A percentile compares a stretch with the other conserved stretches of the same genome.
These are phyloP conservation scores for Pseudomyrmex flavicornis DNA, from an alignment of 1,140 invertebrate genomes.

Conservation along the genomic window DNA sequence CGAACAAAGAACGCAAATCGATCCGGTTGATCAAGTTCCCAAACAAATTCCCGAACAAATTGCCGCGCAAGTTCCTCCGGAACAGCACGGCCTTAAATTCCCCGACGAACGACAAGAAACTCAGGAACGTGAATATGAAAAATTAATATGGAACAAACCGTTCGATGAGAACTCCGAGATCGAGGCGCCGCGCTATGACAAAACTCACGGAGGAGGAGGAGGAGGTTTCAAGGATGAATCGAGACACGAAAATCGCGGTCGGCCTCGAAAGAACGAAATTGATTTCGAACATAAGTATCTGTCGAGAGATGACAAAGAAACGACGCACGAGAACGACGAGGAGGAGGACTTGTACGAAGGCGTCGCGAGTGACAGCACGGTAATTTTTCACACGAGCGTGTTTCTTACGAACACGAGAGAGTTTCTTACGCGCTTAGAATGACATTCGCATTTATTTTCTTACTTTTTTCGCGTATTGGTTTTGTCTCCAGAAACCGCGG, in stretches of 20 bases:
- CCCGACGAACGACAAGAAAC: too few species aligned
- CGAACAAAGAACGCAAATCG: constrained; percentile 64
- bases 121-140: background rate
- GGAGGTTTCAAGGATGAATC: constrained; percentile 33
- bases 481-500: constrained; percentile 77
- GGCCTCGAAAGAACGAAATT: constrained; percentile 15
- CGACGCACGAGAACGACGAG: constrained; percentile 17
- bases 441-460: background rate
- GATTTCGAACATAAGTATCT: constrained; percentile 20
- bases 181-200: background rate
- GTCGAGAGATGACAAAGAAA: constrained; percentile 7
- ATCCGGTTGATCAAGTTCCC: background rate
- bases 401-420: background rate
- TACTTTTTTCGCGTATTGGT: background rate
- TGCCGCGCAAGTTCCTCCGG: background rate
- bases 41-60: constrained; percentile 14
- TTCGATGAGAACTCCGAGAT: too few species aligned
- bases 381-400: constrained; percentile 27
- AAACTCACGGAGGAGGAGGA: constrained; percentile 8
- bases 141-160: background rate
- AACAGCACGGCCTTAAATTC: background rate
- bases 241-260: constrained; percentile 8
- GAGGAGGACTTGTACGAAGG: constrained; percentile 77
- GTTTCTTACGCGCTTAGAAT: background rate
- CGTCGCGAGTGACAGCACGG: constrained; percentile 68